Percentiles rank a stretch among this genome's conserved stretches.
Conservation (phyloP, 2,888 invertebrate species). For the Nomada hirtipes region DNA sequence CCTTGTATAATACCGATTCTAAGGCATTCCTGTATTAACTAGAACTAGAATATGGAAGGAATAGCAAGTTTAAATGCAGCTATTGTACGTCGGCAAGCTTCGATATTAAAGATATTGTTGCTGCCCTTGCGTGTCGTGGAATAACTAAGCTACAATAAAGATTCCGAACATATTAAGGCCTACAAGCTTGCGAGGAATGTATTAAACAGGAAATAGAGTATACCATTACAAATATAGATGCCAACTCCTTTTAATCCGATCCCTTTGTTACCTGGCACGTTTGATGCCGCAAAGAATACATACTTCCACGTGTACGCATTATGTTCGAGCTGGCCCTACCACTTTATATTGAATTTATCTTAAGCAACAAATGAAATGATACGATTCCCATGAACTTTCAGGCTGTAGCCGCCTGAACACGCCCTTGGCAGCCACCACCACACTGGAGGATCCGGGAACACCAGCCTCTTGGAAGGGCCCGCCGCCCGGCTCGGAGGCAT, state of each 20-base stretch:
- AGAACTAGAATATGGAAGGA: neutral
- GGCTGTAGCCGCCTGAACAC: slow-evolving; percentile 92
- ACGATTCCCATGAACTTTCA: slow-evolving; percentile 80
- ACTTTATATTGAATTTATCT: neutral
- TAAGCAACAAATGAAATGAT: neutral
- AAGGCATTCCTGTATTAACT: neutral
- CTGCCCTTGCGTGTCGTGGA: too few species aligned
- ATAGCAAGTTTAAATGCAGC: neutral
- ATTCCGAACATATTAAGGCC: neutral
- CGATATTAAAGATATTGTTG: neutral
- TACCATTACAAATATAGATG: too few species aligned
- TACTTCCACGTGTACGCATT: too few species aligned
- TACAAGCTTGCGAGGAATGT: too few species aligned
- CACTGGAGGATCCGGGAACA: slow-evolving; percentile 89
- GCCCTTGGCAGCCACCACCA: slow-evolving; percentile 86
- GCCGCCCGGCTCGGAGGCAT: slow-evolving; percentile 88
- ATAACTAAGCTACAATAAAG: neutral
- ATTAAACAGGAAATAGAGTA: neutral
- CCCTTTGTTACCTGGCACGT: too few species aligned
- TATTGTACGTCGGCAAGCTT: neutral
- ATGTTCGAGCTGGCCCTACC: neutral
- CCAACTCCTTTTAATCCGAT: too few species aligned
- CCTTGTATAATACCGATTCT: neutral
- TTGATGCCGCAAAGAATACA: too few species aligned
- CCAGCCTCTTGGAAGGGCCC: slow-evolving; percentile 92